Conservation (phyloP, 2,888 invertebrate species). For the Prostheceraeus crozeri region DNA sequence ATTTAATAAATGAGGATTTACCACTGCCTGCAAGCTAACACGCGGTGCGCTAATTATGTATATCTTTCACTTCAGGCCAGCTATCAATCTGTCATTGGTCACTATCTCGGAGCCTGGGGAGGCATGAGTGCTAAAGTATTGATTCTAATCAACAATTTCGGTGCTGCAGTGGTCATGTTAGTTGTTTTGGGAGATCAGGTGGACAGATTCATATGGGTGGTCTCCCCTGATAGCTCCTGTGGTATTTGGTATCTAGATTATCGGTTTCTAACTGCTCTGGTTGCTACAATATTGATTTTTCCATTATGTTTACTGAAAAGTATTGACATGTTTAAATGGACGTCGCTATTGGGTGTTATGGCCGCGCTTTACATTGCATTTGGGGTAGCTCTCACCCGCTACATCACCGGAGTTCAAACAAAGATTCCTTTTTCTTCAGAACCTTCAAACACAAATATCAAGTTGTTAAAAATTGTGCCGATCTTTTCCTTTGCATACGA, state of each 20-base stretch:
- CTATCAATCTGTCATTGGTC: conserved; percentile 35
- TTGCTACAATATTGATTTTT: conserved; percentile 34
- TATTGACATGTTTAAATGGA: conserved; percentile 16
- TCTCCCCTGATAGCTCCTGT: conserved; percentile 16
- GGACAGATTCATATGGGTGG: conserved; percentile 37
- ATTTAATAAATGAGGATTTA: no score
- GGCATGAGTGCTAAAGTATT: conserved; percentile 32
- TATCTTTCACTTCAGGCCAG: background rate
- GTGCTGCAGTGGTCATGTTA: conserved; percentile 37
- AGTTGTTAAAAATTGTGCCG: background rate
- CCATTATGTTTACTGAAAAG: conserved; percentile 35
- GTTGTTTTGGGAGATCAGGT: conserved; percentile 40
- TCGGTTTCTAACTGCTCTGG: conserved; percentile 29
- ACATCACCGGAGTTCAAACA: background rate
- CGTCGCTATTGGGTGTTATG: background rate
- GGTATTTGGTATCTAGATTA: conserved; percentile 33
- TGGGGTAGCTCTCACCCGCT: conserved; percentile 1
- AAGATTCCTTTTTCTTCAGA: background rate
- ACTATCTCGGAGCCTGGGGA: conserved; percentile 27
- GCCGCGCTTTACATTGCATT: conserved; percentile 1
- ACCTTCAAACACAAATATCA: background rate
- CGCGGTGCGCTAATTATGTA: no score
- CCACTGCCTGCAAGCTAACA: no score
- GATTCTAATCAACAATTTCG: conserved; percentile 40
- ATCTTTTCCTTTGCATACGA: conserved; percentile 10